A percentile compares a stretch with the other conserved stretches of the same genome.
These are phyloP conservation scores for Timema cristinae DNA, from an alignment of 2,888 invertebrate genomes.

Conservation along the genomic window DNA sequence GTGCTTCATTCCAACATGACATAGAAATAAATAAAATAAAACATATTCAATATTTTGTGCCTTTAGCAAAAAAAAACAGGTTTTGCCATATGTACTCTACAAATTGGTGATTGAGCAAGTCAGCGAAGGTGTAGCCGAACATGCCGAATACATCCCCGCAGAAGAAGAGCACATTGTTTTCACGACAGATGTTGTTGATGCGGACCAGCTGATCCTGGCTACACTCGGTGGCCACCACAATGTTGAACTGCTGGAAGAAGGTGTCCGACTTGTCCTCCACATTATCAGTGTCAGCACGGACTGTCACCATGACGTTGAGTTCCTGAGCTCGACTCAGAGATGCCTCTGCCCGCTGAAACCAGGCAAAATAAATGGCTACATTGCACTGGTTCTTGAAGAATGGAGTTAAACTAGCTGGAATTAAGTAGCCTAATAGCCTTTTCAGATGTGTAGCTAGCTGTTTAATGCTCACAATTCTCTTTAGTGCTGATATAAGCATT, in stretches of 20 bases:
- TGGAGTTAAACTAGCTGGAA: no score
- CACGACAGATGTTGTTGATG: conserved; percentile 72
- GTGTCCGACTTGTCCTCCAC: conserved; percentile 63
- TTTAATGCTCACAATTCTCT: no score
- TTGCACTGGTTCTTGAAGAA: no score
- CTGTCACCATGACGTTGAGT: conserved; percentile 91
- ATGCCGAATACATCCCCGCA: conserved; percentile 91
- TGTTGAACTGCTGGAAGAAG: conserved; percentile 71
- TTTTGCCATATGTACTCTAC: no score
- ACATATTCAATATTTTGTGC: no score
- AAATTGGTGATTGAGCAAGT: conserved; percentile 45
- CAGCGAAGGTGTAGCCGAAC: conserved; percentile 87
- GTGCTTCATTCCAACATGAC: no score
- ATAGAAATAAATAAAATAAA: no score
- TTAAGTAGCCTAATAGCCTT: no score
- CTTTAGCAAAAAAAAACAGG: no score
- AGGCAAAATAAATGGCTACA: no score
- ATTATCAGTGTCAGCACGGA: conserved; percentile 62
- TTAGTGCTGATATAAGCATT: no score
- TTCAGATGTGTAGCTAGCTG: no score
- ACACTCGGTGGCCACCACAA: conserved; percentile 77
- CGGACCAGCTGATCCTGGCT: conserved; percentile 65
- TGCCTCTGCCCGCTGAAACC: conserved; percentile 71
- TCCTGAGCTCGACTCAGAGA: conserved; percentile 73
- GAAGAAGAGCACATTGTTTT: conserved; percentile 75